phyloP scores from a whole-genome alignment of 2,888 invertebrate species.

The Tiliacea citrago region DNA sequence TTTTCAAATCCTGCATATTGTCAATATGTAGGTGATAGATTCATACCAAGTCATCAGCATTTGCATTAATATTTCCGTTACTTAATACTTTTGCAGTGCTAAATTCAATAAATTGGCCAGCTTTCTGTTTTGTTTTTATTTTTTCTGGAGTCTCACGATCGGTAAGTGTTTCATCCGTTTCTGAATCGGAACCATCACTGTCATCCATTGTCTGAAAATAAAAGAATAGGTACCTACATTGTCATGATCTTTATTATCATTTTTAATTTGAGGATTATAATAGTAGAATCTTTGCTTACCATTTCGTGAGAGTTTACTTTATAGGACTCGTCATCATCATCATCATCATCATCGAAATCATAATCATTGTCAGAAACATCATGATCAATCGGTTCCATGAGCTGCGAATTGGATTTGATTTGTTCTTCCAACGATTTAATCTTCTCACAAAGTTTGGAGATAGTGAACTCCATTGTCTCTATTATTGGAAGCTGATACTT shows the following conservation, averaged over 20 bases:
- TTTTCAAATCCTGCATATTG: neutral
- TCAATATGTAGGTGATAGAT: neutral
- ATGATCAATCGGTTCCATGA: slow-evolving; percentile 23
- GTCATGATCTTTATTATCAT: neutral
- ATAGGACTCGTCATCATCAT: slow-evolving; percentile 43
- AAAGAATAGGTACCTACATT: neutral
- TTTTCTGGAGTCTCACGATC: slow-evolving; percentile 34
- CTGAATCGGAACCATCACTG: slow-evolving; percentile 23
- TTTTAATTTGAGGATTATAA: neutral
- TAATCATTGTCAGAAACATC: slow-evolving; percentile 45
- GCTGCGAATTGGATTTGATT: slow-evolving; percentile 55
- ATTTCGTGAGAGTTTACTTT: slow-evolving; percentile 34
- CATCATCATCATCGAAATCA: slow-evolving; percentile 31
- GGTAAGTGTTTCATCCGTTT: slow-evolving; percentile 26
- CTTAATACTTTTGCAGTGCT: slow-evolving; percentile 48
- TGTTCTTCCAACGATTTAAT: slow-evolving; percentile 69
- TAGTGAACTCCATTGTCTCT: slow-evolving; percentile 70
- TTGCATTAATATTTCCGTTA: slow-evolving; percentile 51
- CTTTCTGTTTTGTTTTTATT: slow-evolving; percentile 24
- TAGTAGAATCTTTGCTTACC: slow-evolving; percentile 16
- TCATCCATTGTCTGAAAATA: slow-evolving; percentile 39
- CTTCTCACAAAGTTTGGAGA: slow-evolving; percentile 66
- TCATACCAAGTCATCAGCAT: slow-evolving; percentile 61
- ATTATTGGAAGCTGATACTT: slow-evolving; percentile 66
- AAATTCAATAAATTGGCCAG: slow-evolving; percentile 28